These are phyloP conservation scores for Calcarius lapponicus DNA, from an alignment of 2,797 vertebrate species.

Conservation along the genomic window DNA sequence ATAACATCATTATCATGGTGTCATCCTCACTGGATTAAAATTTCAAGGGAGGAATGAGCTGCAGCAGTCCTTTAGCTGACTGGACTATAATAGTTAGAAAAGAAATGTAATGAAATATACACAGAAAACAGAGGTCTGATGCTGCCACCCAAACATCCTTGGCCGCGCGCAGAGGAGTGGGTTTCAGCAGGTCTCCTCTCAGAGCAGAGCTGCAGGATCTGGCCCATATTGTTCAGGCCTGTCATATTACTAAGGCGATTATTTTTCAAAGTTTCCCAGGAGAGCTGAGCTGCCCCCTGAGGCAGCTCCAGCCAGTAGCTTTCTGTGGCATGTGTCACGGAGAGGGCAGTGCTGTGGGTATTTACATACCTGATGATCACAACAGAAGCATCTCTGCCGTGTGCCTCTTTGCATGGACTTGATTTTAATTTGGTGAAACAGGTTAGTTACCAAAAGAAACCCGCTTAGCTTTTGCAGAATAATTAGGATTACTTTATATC, in stretches of 20 bases:
- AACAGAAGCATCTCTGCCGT: not conserved
- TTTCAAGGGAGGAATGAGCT: not conserved
- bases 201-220: not conserved
- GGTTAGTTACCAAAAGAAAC: constrained; percentile 25
- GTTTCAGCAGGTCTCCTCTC: accelerated
- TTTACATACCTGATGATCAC: constrained; percentile 58
- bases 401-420: not conserved
- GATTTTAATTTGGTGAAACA: constrained; percentile 39
- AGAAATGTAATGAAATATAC: not conserved
- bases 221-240: constrained; percentile 28
- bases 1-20: not conserved
- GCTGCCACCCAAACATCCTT: not conserved
- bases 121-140: not conserved
- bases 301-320: constrained; percentile 21
- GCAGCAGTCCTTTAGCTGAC: not conserved
- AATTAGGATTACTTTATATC: constrained; percentile 19
- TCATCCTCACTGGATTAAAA: not conserved
- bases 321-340: constrained; percentile 18
- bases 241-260: constrained; percentile 9
- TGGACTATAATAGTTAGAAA: not conserved
- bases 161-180: accelerated
- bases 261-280: constrained; percentile 49
- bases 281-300: not conserved
- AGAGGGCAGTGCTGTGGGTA: constrained; percentile 32
- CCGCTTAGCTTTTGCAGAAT: not conserved